These are phyloP conservation scores for Orthosia cruda DNA, from an alignment of 2,888 invertebrate species.

Conservation along the genomic window DNA sequence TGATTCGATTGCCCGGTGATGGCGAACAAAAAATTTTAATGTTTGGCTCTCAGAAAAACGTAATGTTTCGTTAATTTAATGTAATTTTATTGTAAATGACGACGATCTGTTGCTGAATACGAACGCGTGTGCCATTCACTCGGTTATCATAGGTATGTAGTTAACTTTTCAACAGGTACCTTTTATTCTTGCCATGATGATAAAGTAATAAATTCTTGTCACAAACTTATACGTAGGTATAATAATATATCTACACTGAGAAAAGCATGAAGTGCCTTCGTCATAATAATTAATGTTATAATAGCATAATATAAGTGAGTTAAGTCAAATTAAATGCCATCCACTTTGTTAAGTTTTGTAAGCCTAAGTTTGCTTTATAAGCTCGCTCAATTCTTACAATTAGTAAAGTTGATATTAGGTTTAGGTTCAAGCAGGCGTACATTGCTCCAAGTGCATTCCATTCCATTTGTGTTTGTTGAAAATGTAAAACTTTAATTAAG, in stretches of 20 bases:
- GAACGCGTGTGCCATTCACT: constrained; percentile 90
- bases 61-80: constrained; percentile 73
- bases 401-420: constrained; percentile 87
- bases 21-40: constrained; percentile 79
- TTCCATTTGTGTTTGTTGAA: no score
- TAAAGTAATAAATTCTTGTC: constrained; percentile 91
- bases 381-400: constrained; percentile 91
- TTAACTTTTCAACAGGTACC: constrained; percentile 91
- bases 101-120: constrained; percentile 83
- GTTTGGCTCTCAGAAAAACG: constrained; percentile 73
- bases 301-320: constrained; percentile 88
- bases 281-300: constrained; percentile 88
- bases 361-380: constrained; percentile 89
- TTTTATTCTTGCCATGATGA: constrained; percentile 92
- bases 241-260: constrained; percentile 85
- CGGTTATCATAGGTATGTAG: constrained; percentile 90
- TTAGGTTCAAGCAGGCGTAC: constrained; percentile 78
- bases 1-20: constrained; percentile 82
- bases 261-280: constrained; percentile 89
- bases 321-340: constrained; percentile 92
- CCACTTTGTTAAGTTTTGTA: constrained; percentile 92
- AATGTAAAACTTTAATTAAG: constrained; percentile 52
- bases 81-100: constrained; percentile 78
- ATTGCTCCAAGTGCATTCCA: constrained; percentile 78
- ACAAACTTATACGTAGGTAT: constrained; percentile 83